Conservation (phyloP, 2,113 vertebrate genomes). For the Bufo bufo region DNA sequence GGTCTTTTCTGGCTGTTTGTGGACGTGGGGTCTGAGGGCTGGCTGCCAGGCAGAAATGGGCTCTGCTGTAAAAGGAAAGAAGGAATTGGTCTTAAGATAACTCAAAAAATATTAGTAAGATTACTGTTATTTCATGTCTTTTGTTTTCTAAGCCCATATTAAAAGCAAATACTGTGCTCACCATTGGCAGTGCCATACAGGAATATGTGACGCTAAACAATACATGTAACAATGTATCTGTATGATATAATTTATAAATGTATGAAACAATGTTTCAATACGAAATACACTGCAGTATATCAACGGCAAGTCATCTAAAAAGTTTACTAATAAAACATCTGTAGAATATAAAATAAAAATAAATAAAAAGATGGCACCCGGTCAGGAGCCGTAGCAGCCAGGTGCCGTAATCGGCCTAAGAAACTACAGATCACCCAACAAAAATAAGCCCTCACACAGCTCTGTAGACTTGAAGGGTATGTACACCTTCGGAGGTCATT, state of each 20-base stretch:
- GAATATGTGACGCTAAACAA: too few species aligned
- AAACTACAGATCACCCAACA: too few species aligned
- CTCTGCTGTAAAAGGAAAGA: conserved; percentile 85
- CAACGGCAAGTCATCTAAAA: too few species aligned
- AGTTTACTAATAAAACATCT: too few species aligned
- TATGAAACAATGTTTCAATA: neutral
- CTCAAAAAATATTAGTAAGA: neutral
- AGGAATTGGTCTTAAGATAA: conserved; percentile 61
- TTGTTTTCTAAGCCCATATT: neutral
- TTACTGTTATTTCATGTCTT: neutral
- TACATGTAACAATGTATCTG: neutral
- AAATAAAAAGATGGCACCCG: too few species aligned
- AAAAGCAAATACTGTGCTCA: neutral
- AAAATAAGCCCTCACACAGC: too few species aligned
- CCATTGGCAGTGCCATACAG: neutral
- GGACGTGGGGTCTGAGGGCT: conserved; percentile 91
- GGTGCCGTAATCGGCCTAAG: too few species aligned
- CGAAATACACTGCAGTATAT: too few species aligned
- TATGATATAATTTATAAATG: neutral
- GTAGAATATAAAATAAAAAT: too few species aligned
- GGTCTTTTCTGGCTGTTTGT: conserved; percentile 98
- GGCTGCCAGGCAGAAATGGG: conserved; percentile 96
- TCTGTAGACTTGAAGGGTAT: too few species aligned
- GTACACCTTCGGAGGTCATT: too few species aligned
- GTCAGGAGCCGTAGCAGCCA: too few species aligned